Base-by-base conservation (phyloP, 2,888 invertebrate species). In the Timema cristinae region DNA sequence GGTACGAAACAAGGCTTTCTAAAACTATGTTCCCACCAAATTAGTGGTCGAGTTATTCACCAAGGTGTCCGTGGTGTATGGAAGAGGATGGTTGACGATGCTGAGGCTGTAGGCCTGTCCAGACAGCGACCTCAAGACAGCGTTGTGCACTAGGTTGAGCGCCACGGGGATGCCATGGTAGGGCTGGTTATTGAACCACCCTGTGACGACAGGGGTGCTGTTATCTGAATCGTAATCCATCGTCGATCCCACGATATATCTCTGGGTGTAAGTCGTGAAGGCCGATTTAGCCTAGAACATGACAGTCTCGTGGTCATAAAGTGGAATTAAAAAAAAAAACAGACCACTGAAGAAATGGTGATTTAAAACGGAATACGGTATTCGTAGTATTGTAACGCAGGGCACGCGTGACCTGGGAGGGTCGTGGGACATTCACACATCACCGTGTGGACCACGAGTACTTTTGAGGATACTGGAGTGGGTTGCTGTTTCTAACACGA, bases 101-200 rank as follows among this genome's bases (percentile, higher is more conserved):
- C 79, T 79, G 2, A 87, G 83, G 0, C 79, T 78, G 5, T 84
- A 80, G 6, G 78, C 73, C 0, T 74, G 50, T 47, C 77, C 75
- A 50, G 79, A 79, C 51, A 79, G 76, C 76, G 83, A 84, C 76
- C 83, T 84, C 0, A 90, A 84, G 56, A 92, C 79, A 0, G 91
- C 87, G 73, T 87, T 86, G 77, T 91, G 86, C 0, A 90, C 82
- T 11, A 88, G 80, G 67, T 88, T 86, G 6, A 93, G 80, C 0
- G 91, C 85, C 0, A 89, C 84, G 0, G 91, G 90, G 0, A 90
- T 87, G 67, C 90, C 87, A 79, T 94, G 94, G 78, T 87, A 89
- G 0, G 92, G 91, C 78, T 92, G 90, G 79, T 92, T 92, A 78
- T 93, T 94, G 81, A 93, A 91, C 87, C 90, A 90, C 0, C 89